Conservation (phyloP, 1,140 invertebrate species). For the Coenobita brevimanus region DNA sequence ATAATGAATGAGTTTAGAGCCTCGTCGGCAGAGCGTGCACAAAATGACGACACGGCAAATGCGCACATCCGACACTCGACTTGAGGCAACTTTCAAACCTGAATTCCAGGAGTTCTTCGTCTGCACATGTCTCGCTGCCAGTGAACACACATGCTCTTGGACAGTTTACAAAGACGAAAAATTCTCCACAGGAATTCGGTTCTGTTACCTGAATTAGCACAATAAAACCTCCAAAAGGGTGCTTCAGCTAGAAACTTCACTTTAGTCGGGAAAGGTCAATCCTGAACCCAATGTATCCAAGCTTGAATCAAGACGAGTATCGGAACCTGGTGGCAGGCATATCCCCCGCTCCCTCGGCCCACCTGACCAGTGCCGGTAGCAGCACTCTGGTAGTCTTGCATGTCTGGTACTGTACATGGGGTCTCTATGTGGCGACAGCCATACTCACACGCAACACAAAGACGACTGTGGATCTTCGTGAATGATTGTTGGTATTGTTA, state of each 20-base stretch:
- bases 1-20: constrained; percentile 38
- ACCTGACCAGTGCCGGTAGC: constrained; percentile 37
- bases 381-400: constrained; percentile 43
- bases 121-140: not conserved
- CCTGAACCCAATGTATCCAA: not conserved
- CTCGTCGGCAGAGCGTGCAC: constrained; percentile 24
- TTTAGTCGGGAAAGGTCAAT: not conserved
- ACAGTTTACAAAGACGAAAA: constrained; percentile 13
- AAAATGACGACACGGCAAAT: constrained; percentile 27
- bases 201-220: constrained; percentile 24
- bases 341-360: not conserved
- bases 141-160: constrained; percentile 14
- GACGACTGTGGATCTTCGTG: constrained; percentile 36
- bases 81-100: constrained; percentile 3
- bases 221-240: constrained; percentile 22
- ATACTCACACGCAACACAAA: constrained; percentile 38
- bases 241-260: constrained; percentile 18
- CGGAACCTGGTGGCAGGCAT: constrained; percentile 20
- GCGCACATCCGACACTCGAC: constrained; percentile 28
- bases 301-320: constrained; percentile 31
- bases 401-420: constrained; percentile 8
- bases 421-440: constrained; percentile 26
- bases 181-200: not conserved
- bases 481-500: constrained; percentile 46
- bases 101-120: constrained; percentile 29